A percentile compares a stretch with the other conserved stretches of the same genome.
These are phyloP conservation scores for Cranoglanis bouderius DNA, from an alignment of 2,113 vertebrate genomes.

Conservation along the genomic window DNA sequence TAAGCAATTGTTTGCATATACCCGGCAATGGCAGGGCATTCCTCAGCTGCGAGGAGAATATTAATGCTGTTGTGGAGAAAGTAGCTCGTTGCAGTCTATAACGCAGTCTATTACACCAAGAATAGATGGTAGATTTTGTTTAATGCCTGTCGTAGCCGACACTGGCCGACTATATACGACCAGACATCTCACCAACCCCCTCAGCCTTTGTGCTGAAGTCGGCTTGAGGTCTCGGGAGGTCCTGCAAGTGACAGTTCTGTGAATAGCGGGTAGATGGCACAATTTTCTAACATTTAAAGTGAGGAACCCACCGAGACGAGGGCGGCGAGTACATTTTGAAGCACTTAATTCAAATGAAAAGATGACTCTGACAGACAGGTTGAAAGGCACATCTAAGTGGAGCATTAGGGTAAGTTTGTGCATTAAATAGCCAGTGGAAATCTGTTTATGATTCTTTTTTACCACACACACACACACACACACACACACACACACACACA, in stretches of 20 bases:
- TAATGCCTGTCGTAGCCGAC: slow-evolving; percentile 24
- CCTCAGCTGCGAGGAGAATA: neutral
- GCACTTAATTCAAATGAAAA: slow-evolving; percentile 86
- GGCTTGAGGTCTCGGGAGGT: slow-evolving; percentile 84
- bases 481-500: no score
- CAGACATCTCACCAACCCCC: slow-evolving; percentile 58
- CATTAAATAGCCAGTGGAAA: slow-evolving; percentile 22
- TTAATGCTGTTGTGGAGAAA: neutral
- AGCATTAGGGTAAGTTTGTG: slow-evolving; percentile 67
- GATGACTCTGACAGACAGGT: slow-evolving; percentile 77
- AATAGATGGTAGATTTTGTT: slow-evolving; percentile 36
- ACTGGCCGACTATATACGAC: slow-evolving; percentile 42
- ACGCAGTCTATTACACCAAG: neutral
- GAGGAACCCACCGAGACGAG: slow-evolving; percentile 77
- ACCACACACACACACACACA: no score
- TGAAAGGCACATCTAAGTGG: slow-evolving; percentile 81
- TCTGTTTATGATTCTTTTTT: neutral
- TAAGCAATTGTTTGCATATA: neutral
- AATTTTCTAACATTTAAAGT: slow-evolving; percentile 99
- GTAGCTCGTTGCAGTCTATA: neutral
- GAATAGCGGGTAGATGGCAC: slow-evolving; percentile 99
- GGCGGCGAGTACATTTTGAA: slow-evolving; percentile 86
- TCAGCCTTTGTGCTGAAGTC: slow-evolving; percentile 77
- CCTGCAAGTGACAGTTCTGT: slow-evolving; percentile 92
- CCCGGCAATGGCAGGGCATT: neutral